phyloP scores from a whole-genome alignment of 2,113 vertebrate species.

The Rhea americana region DNA sequence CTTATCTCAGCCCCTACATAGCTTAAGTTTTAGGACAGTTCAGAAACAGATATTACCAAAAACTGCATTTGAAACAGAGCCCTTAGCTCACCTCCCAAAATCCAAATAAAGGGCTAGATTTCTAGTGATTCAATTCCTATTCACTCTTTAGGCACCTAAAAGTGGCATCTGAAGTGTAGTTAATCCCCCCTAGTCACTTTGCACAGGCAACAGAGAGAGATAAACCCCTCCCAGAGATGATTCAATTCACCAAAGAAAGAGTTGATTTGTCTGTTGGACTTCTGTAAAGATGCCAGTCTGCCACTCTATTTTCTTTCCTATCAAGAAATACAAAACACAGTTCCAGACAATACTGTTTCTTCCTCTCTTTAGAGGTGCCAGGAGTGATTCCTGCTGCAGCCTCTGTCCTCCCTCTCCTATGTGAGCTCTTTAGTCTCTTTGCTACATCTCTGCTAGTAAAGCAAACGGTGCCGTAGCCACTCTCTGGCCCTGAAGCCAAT shows the following conservation, averaged over 20 bases:
- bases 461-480: background rate
- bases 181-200: background rate
- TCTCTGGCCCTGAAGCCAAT: slow-evolving; percentile 50
- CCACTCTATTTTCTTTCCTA: background rate
- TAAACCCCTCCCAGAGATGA: no score
- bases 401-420: background rate
- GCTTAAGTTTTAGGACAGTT: background rate
- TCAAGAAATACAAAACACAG: background rate
- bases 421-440: slow-evolving; percentile 36
- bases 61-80: background rate
- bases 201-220: background rate
- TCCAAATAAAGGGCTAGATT: background rate
- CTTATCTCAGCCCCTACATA: background rate
- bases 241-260: background rate
- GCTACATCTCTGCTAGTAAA: slow-evolving; percentile 34
- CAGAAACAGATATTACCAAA: background rate
- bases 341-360: background rate
- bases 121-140: background rate
- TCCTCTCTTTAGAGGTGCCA: background rate
- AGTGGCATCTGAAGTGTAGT: background rate
- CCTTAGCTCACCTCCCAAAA: background rate
- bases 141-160: background rate
- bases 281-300: background rate
- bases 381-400: background rate
- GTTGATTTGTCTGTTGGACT: background rate